Evolutionary conservation across 2,797 vertebrate genomes (phyloP), one percentile per base, ranked within the genome.

Genomic region (Linurgus olivaceus): DNA sequence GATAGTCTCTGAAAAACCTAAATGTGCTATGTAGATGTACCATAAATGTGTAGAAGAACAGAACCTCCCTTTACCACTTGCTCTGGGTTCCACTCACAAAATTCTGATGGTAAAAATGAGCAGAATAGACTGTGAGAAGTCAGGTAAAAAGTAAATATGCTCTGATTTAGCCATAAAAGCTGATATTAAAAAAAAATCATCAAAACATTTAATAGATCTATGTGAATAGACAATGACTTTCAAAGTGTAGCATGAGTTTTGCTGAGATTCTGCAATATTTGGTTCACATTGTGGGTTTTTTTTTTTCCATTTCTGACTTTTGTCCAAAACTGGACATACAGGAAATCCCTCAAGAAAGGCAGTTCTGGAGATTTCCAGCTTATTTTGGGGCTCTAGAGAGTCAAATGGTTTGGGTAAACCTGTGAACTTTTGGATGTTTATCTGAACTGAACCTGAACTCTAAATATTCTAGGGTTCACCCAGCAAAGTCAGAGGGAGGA

Each of bases 361-460:
- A 86, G 29, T 94, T 96, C 70, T 90, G 76, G 91, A 96, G 94
- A 73, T 70, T 94, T 94, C 91, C 82, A 95, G 66, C 85, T 94
- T 85, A 24, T 83, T 94, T 94, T 11, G 0, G 51, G 66, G 35
- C 93, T 96, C 93, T 57, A 68, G 93, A 94, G 92, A 82, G 82
- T 95, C 89, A 75, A 61, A 94, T 75, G 74, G 79, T 90, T 94
- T 96, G 90, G 80, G 83, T 96, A 92, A 95, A 87, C 92, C 90
- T 80, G 77, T 96, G 94, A 96, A 97, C 95, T 95, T 94, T 93
- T 88, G 93, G 58, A 94, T 97, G 94, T 96, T 97, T 96, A 93
- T 94, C 83, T 96, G 94, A 97, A 97, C 96, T 97, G 94, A 96
- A 95, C 87, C 85, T 97, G 96, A 97, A 97, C 95, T 96, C 93